A percentile compares a stretch with the other conserved stretches of the same genome.
Conservation (phyloP, 37 sponge, comb jelly and placozoan species). For the Lycopodina hypogea region DNA sequence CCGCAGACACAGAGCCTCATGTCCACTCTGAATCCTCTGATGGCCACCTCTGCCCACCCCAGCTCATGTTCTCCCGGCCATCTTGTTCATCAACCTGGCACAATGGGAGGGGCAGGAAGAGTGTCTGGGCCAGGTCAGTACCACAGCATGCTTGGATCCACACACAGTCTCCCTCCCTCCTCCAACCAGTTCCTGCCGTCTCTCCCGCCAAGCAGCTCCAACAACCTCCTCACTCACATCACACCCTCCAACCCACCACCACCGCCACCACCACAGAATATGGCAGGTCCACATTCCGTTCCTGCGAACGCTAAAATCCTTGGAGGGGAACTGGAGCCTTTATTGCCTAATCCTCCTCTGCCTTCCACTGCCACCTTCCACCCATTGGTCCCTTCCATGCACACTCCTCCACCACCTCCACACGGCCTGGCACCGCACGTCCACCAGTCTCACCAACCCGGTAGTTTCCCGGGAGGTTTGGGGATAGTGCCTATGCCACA, state of each 20-base stretch:
- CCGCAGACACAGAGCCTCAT: constrained; percentile 10
- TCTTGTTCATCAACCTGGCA: not conserved
- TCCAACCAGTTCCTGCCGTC: not conserved
- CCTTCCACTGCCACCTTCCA: not conserved
- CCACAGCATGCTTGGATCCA: not conserved
- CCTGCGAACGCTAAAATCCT: not conserved
- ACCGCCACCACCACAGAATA: not conserved
- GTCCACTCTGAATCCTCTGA: constrained; percentile 1
- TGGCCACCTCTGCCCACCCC: constrained; percentile 5
- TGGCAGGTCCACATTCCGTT: not conserved
- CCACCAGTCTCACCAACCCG: constrained; percentile 1
- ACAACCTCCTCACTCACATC: not conserved
- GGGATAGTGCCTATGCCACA: not conserved
- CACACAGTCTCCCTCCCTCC: not conserved
- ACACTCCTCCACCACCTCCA: not conserved
- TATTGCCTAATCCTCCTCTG: constrained; percentile 23
- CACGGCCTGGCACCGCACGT: too few species aligned
- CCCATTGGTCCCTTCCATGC: not conserved
- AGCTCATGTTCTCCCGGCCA: not conserved
- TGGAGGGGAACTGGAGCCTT: constrained; percentile 13
- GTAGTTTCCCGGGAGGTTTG: not conserved
- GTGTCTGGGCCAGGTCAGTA: not conserved
- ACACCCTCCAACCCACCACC: not conserved
- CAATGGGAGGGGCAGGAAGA: constrained; percentile 13
- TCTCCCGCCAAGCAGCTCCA: constrained; percentile 7